These are phyloP conservation scores for Hipparchia sbordonii DNA, from an alignment of 2,888 invertebrate genomes.

Conservation along the genomic window DNA sequence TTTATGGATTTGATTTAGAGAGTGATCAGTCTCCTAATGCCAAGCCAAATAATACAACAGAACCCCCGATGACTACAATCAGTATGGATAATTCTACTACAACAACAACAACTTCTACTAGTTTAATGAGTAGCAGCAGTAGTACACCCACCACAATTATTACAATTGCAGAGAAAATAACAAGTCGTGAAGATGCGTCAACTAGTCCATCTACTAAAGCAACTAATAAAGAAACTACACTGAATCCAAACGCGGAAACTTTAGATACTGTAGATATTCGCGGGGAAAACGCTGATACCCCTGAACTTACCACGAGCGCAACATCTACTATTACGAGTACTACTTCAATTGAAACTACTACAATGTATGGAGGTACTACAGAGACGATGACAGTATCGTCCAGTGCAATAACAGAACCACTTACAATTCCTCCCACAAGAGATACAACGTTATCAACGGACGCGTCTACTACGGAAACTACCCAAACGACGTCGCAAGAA, in stretches of 20 bases:
- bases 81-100: slow-evolving; percentile 38
- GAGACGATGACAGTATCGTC: slow-evolving; percentile 46
- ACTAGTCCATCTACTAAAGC: slow-evolving; percentile 44
- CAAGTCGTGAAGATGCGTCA: slow-evolving; percentile 48
- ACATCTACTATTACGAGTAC: slow-evolving; percentile 8
- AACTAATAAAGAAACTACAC: slow-evolving; percentile 58
- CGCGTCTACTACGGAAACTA: slow-evolving; percentile 5
- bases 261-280: slow-evolving; percentile 59
- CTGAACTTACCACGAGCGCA: slow-evolving; percentile 12
- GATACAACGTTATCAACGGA: slow-evolving; percentile 26
- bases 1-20: slow-evolving; percentile 91
- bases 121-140: not conserved
- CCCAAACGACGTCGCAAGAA: slow-evolving; percentile 6
- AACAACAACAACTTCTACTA: slow-evolving; percentile 37
- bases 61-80: slow-evolving; percentile 43
- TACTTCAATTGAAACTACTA: slow-evolving; percentile 21
- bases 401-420: slow-evolving; percentile 28
- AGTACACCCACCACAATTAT: slow-evolving; percentile 17
- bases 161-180: slow-evolving; percentile 44
- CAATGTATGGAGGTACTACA: slow-evolving; percentile 14
- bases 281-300: slow-evolving; percentile 49
- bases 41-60: slow-evolving; percentile 45
- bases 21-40: slow-evolving; percentile 57
- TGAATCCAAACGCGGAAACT: slow-evolving; percentile 61
- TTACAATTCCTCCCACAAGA: slow-evolving; percentile 8